Evolutionary conservation across 2,888 invertebrate genomes (phyloP), one percentile per base, ranked within the genome.

Genomic region (Eretmocerus hayati): DNA sequence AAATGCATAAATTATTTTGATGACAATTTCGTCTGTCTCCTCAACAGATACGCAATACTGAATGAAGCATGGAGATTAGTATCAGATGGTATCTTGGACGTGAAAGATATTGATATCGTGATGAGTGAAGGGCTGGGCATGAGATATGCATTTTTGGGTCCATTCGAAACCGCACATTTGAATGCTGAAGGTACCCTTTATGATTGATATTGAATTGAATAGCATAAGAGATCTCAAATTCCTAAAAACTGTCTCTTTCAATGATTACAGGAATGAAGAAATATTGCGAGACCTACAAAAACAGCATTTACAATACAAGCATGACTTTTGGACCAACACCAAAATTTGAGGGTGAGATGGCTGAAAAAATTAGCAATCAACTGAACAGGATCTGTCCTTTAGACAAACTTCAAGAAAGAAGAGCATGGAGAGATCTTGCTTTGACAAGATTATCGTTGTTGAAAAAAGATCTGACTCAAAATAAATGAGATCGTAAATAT

Each of bases 111-210:
- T 4, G 96, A 97, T 65, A 86, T 85, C 61, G 92, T 95, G 1
- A 94, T 95, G 81, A 88, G 88, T 1, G 89, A 91, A 66, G 96
- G 96, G 9, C 79, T 97, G 32, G 96, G 95, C 11, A 87, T 90
- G 81, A 80, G 96, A 41, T 97, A 96, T 67, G 95, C 95, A 6
- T 96, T 96, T 74, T 78, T 95, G 51, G 97, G 97, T 3, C 87
- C 93, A 0, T 74, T 95, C 55, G 94, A 95, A 76, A 92, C 93
- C 0, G 89, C 90, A 0, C 94, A 94, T 72, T 77, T 96, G 51
- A 97, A 97, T 69, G 94, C 95, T 11, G 89, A 91, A 72, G 93
- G 93, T 74, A 79, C n/a, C n/a, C n/a, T n/a, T n/a, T 9, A 26
- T 26, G 26, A 26, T 6, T 9, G 26, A 26, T 26, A 26, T 6